phyloP scores from a whole-genome alignment of 2,888 invertebrate genomes.

The Synergus gifuensis region DNA sequence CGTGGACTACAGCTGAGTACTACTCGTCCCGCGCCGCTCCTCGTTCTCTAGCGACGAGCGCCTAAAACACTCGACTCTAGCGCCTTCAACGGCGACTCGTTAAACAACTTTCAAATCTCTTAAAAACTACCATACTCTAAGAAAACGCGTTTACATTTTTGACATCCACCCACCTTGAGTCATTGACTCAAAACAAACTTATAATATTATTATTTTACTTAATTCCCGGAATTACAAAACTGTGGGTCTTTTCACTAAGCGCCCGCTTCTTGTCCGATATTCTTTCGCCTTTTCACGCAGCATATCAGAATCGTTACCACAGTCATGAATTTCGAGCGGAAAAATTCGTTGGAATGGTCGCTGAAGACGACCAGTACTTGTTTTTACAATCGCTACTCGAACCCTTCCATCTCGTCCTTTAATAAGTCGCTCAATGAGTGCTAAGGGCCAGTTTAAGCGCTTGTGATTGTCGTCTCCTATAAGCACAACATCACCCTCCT shows the following conservation, averaged over 20 bases:
- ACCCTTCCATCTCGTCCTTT: slow-evolving; percentile 21
- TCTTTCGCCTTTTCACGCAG: not conserved
- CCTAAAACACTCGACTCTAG: no score
- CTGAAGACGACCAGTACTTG: slow-evolving; percentile 17
- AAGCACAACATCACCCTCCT: slow-evolving; percentile 50
- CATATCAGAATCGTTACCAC: not conserved
- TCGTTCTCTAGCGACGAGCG: no score
- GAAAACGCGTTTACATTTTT: not conserved
- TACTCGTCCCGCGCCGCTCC: no score
- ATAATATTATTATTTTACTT: no score
- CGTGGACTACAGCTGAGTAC: no score
- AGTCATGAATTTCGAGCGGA: slow-evolving; percentile 30
- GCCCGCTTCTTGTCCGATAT: not conserved
- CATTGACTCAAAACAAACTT: not conserved
- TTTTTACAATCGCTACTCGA: slow-evolving; percentile 36
- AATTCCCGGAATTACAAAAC: not conserved
- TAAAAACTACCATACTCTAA: no score
- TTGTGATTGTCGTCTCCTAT: slow-evolving; percentile 50
- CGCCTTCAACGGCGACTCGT: no score
- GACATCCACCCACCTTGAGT: slow-evolving; percentile 22
- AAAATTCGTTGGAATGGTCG: slow-evolving; percentile 38
- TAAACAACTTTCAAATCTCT: no score
- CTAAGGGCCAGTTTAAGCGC: slow-evolving; percentile 44
- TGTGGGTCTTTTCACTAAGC: not conserved
- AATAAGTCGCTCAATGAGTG: not conserved